A percentile compares a stretch with the other conserved stretches of the same genome.
These are phyloP conservation scores for Okapia johnstoni DNA, from an alignment of 2,113 vertebrate species.

Conservation along the genomic window DNA sequence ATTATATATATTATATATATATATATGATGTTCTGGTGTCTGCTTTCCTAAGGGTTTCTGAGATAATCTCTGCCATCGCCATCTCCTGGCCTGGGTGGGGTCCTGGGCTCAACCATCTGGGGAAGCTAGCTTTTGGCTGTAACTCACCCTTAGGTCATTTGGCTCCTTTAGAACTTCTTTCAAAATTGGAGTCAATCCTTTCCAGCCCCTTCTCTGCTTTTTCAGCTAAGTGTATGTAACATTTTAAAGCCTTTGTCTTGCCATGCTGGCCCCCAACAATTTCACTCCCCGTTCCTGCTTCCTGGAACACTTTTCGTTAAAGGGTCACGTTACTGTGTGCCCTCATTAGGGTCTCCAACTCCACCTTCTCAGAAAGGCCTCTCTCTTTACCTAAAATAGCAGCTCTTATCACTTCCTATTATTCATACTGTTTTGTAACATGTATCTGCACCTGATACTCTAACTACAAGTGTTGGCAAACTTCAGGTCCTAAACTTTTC, in stretches of 20 bases:
- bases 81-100: not conserved
- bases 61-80: not conserved
- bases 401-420: not conserved
- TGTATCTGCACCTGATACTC: fast-evolving
- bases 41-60: not conserved
- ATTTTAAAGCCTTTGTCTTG: not conserved
- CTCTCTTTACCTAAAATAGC: not conserved
- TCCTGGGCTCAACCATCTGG: not conserved
- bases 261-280: fast-evolving
- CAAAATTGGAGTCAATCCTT: not conserved
- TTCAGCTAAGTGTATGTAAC: not conserved
- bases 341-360: fast-evolving
- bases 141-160: not conserved
- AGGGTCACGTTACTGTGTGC: not conserved
- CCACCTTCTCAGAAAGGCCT: not conserved
- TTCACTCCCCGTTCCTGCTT: not conserved
- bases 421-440: not conserved
- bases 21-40: too few species aligned
- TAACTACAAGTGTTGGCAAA: not conserved
- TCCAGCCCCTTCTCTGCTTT: not conserved
- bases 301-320: not conserved
- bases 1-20: too few species aligned
- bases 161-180: not conserved
- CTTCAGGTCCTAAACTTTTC: not conserved
- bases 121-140: too few species aligned